Conservation (phyloP, 2,888 invertebrate genomes). For the Acrobasis consociella region DNA sequence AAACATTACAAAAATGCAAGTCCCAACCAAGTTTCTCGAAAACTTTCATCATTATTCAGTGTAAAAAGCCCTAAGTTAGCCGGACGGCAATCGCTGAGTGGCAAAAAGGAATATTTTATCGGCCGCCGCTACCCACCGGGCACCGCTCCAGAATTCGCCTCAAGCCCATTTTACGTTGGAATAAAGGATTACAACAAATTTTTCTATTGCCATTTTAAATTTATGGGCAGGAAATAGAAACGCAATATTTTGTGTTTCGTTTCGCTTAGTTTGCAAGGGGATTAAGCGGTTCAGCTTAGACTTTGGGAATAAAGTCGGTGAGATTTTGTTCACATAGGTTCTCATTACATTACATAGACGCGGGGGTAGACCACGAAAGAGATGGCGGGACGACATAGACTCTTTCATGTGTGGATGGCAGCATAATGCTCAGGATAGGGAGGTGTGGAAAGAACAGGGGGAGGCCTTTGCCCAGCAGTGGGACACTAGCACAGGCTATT, state of each 20-base stretch:
- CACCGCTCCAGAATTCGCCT: conserved; percentile 37
- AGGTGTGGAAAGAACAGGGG: no score
- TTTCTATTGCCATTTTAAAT: conserved; percentile 15
- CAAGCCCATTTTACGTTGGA: conserved; percentile 13
- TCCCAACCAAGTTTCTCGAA: conserved; percentile 1
- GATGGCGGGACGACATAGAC: no score
- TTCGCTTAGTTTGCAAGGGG: not conserved
- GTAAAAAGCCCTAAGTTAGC: conserved; percentile 22
- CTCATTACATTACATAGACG: no score
- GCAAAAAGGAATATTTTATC: conserved; percentile 39
- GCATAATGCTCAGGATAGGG: no score
- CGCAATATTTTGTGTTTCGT: conserved; percentile 12
- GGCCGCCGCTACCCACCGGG: conserved; percentile 34
- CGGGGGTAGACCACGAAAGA: no score
- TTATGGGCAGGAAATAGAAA: conserved; percentile 10
- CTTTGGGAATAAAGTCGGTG: not conserved
- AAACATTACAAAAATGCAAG: not conserved
- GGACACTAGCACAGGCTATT: no score
- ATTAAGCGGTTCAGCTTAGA: not conserved
- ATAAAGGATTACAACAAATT: conserved; percentile 11
- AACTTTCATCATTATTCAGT: conserved; percentile 6
- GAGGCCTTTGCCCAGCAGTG: no score
- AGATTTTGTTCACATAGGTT: no score
- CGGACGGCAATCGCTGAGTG: conserved; percentile 15
- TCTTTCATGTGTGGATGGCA: no score